Evolutionary conservation across 1,140 invertebrate genomes (phyloP), one percentile per base, ranked within the genome.

Genomic region (Bombus turneri): DNA sequence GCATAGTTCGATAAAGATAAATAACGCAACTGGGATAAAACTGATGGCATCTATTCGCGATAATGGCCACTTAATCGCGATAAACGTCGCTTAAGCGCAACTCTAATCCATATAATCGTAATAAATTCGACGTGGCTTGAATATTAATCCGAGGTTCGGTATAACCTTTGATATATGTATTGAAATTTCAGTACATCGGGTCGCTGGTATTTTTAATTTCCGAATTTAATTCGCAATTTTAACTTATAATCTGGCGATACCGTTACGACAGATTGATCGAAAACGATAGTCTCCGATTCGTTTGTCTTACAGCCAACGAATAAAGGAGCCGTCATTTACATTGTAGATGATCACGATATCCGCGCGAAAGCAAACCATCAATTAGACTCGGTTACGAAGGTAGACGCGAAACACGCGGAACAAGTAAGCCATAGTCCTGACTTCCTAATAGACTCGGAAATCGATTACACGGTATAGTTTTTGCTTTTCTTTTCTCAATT

Each of bases 331-430:
- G 78, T 83, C 76, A 92, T 93, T 93, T 92, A 91, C 81, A 92
- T 86, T 89, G 89, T 87, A 92, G 91, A 92, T 92, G 88, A 81
- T 81, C 88, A 80, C 85, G 91, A 88, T 82, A 89, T 89, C 85
- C 87, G 86, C 89, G 88, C 83, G 80, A 80, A 89, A 81, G 74
- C 86, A 86, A 92, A 91, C 91, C 91, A 88, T 92, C 92, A 92
- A 93, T 93, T 93, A 93, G 91, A 81, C 86, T 81, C 87, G 78
- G 91, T 91, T 71, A 83, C 66, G 76, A n/a, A 37, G 57, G 69
- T 43, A 81, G 82, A 59, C 64, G 47, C 53, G 74, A 68, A 77
- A 81, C 47, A 75, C 79, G 37, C 66, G 57, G 71, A 28, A 64
- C 57, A 64, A 43, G 34, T 57, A 57, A 41, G 43, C 41, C 62